Percentiles rank a stretch among this genome's conserved stretches.
Evolutionary conservation across 2,113 vertebrate species (phyloP).

Genomic region (Microtus richardsoni): DNA sequence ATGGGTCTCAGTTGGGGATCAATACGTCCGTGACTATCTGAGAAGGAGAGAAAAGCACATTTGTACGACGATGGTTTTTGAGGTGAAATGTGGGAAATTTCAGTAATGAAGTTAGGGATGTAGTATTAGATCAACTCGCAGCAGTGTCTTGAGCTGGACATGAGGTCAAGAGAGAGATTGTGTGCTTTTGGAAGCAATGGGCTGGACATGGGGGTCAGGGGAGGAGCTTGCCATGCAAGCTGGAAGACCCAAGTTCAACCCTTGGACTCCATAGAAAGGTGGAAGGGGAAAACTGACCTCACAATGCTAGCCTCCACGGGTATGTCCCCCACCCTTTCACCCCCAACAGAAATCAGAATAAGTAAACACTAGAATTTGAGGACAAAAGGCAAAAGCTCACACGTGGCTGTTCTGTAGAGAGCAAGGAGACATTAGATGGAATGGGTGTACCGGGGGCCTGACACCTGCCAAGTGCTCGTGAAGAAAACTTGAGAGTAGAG

Average conservation of each 20-base stretch:
- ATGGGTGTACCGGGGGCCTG: neutral
- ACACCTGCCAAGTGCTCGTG: neutral
- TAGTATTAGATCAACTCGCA: neutral
- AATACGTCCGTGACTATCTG: conserved; percentile 84
- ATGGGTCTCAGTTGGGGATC: conserved; percentile 76
- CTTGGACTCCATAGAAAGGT: neutral
- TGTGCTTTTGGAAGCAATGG: too few relatives aligned
- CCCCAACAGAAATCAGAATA: neutral
- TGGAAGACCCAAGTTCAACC: neutral
- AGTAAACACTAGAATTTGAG: neutral
- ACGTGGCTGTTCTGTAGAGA: neutral
- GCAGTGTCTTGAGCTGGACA: neutral
- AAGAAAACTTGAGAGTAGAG: neutral
- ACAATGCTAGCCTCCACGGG: neutral
- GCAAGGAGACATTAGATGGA: neutral
- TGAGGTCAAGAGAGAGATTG: neutral
- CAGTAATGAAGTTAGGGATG: neutral
- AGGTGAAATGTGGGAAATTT: conserved; percentile 11
- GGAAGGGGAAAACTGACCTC: neutral
- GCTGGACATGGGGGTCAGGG: too few relatives aligned
- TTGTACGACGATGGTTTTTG: neutral
- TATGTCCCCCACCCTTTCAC: neutral
- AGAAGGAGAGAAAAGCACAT: neutral
- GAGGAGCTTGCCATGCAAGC: neutral
- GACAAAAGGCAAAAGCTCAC: neutral